Percentiles rank a stretch among this genome's conserved stretches.
These are phyloP conservation scores for Dicranocentrus wangi DNA, from an alignment of 2,888 invertebrate species.

Conservation along the genomic window DNA sequence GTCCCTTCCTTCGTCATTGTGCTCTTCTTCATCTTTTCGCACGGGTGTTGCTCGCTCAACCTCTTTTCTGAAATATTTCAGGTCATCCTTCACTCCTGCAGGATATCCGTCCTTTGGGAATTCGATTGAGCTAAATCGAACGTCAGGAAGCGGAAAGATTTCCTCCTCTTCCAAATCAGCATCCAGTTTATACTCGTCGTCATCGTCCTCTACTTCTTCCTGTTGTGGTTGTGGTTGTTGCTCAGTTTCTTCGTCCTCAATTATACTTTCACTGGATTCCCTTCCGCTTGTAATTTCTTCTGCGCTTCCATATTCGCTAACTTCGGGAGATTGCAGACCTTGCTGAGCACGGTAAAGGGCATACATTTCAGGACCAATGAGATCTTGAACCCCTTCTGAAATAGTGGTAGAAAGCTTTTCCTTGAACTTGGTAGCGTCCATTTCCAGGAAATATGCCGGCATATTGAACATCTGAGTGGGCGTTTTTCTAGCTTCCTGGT, in stretches of 20 bases:
- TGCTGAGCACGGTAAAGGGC: neutral
- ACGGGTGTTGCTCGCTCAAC: constrained; percentile 8
- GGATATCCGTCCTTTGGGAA: constrained; percentile 21
- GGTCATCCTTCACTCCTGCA: constrained; percentile 1
- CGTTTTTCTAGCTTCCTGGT: neutral
- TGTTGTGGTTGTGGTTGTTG: neutral
- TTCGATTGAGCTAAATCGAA: neutral
- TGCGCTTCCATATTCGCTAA: neutral
- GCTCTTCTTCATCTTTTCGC: neutral
- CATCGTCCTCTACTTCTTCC: neutral
- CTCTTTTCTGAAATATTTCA: constrained; percentile 2
- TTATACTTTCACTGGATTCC: neutral
- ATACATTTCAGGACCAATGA: constrained; percentile 20
- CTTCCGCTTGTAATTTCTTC: neutral
- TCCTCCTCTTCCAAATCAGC: constrained; percentile 10
- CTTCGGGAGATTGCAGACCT: neutral
- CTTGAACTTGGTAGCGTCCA: neutral
- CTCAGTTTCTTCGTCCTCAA: constrained; percentile 12
- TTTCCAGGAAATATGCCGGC: constrained; percentile 1
- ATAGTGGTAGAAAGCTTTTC: constrained; percentile 11
- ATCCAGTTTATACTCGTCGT: constrained; percentile 15
- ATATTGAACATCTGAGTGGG: neutral
- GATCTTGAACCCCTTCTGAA: constrained; percentile 12
- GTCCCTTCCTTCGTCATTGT: neutral
- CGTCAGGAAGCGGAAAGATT: constrained; percentile 11